Percentiles rank a stretch among this genome's conserved stretches.
Conservation (phyloP, 2,113 vertebrate genomes). For the Scortum barcoo region DNA sequence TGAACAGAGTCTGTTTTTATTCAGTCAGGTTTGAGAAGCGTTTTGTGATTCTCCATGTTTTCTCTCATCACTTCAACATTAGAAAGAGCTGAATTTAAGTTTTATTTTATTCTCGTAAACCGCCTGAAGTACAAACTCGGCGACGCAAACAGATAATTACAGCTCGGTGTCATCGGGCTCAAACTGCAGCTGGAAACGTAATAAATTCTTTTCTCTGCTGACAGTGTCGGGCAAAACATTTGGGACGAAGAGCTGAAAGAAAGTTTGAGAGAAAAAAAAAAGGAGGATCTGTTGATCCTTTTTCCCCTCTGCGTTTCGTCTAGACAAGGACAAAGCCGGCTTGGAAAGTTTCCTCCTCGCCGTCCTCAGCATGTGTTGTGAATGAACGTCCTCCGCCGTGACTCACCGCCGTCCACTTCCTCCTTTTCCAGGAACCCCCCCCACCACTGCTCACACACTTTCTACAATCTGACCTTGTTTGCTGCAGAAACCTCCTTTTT, state of each 20-base stretch:
- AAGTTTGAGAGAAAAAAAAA: not conserved
- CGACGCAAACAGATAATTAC: slow-evolving; percentile 5
- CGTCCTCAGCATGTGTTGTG: slow-evolving; percentile 60
- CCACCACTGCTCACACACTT: not conserved
- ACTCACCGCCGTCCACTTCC: slow-evolving; percentile 30
- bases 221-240: slow-evolving; percentile 18
- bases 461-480: slow-evolving; percentile 63
- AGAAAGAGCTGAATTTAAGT: not conserved
- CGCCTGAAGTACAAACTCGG: not conserved
- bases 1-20: not conserved
- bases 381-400: slow-evolving; percentile 54
- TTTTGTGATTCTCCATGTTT: not conserved
- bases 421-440: not conserved
- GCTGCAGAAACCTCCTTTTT: slow-evolving; percentile 55
- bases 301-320: slow-evolving; percentile 47
- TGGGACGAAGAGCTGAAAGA: slow-evolving; percentile 21
- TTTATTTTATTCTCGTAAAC: not conserved
- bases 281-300: slow-evolving; percentile 28
- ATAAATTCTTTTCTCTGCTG: slow-evolving; percentile 8
- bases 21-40: not conserved
- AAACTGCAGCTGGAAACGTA: slow-evolving; percentile 21
- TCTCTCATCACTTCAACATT: not conserved
- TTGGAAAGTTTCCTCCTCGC: slow-evolving; percentile 36
- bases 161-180: not conserved
- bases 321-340: slow-evolving; percentile 60